These are phyloP conservation scores for Oligia fasciuncula DNA, from an alignment of 2,888 invertebrate genomes.

Conservation along the genomic window DNA sequence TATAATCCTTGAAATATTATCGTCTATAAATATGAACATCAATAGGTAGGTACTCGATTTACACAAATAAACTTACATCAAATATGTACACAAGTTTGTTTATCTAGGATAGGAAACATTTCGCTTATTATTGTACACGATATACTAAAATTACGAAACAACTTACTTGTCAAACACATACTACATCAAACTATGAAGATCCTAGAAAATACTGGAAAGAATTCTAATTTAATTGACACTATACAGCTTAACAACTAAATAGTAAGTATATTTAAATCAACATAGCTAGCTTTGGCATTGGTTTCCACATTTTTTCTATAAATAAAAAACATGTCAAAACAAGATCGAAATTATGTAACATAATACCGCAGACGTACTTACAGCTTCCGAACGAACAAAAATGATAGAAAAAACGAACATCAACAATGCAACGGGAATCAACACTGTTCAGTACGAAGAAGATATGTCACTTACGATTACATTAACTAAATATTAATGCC, in stretches of 20 bases:
- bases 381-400: slow-evolving; percentile 80
- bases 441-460: slow-evolving; percentile 81
- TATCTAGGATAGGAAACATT: slow-evolving; percentile 90
- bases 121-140: slow-evolving; percentile 87
- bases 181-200: slow-evolving; percentile 87
- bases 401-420: slow-evolving; percentile 79
- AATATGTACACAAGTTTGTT: slow-evolving; percentile 85
- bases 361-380: slow-evolving; percentile 72
- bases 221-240: slow-evolving; percentile 88
- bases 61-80: slow-evolving; percentile 83
- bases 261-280: slow-evolving; percentile 84
- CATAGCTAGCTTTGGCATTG: slow-evolving; percentile 90
- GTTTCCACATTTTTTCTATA: slow-evolving; percentile 87
- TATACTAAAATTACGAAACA: slow-evolving; percentile 87
- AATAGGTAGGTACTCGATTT: slow-evolving; percentile 88
- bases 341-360: slow-evolving; percentile 84
- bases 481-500: slow-evolving; percentile 85
- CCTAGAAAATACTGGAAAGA: slow-evolving; percentile 88
- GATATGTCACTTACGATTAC: slow-evolving; percentile 85
- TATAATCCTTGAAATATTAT: slow-evolving; percentile 75
- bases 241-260: slow-evolving; percentile 89
- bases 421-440: slow-evolving; percentile 85
- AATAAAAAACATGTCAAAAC: slow-evolving; percentile 88
- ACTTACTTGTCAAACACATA: slow-evolving; percentile 83
- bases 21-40: slow-evolving; percentile 88